Percentiles rank a stretch among this genome's conserved stretches.
Conservation (phyloP, 2,113 vertebrate genomes). For the Phalacrocorax aristotelis region DNA sequence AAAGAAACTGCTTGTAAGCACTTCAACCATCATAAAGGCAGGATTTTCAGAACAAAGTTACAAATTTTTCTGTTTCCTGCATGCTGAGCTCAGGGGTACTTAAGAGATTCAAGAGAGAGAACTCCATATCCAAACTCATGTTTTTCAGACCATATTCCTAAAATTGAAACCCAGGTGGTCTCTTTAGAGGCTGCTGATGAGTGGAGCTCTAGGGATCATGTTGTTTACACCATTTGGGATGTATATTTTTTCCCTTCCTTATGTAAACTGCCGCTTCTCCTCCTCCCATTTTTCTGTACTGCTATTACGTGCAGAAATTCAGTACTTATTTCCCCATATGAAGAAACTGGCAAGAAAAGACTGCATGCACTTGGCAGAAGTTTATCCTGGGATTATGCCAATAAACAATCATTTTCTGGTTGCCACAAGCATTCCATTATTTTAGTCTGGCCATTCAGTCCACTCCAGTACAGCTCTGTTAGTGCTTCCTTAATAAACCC, state of each 20-base stretch:
- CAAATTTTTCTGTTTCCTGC: background rate
- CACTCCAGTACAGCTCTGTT: constrained; percentile 8
- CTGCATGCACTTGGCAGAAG: constrained; percentile 45
- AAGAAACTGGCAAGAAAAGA: constrained; percentile 45
- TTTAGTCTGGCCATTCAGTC: constrained; percentile 29
- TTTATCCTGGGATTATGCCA: constrained; percentile 42
- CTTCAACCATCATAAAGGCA: background rate
- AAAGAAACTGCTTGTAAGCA: background rate
- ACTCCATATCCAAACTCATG: background rate
- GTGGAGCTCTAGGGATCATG: background rate
- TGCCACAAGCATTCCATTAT: constrained; percentile 63
- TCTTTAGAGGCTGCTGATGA: background rate
- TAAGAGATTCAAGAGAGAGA: background rate
- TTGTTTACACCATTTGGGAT: background rate
- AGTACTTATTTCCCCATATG: constrained; percentile 40
- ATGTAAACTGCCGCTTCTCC: background rate
- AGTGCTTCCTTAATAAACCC: constrained; percentile 41
- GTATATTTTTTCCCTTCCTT: background rate
- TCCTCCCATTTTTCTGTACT: background rate
- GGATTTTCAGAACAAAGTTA: background rate
- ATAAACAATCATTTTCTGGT: constrained; percentile 59
- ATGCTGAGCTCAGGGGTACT: background rate
- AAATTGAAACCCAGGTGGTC: background rate
- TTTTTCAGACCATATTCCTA: background rate
- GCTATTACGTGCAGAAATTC: constrained; percentile 42